These are phyloP conservation scores for Macrostomum lignano DNA, from an alignment of 1,140 invertebrate genomes.

Conservation along the genomic window DNA sequence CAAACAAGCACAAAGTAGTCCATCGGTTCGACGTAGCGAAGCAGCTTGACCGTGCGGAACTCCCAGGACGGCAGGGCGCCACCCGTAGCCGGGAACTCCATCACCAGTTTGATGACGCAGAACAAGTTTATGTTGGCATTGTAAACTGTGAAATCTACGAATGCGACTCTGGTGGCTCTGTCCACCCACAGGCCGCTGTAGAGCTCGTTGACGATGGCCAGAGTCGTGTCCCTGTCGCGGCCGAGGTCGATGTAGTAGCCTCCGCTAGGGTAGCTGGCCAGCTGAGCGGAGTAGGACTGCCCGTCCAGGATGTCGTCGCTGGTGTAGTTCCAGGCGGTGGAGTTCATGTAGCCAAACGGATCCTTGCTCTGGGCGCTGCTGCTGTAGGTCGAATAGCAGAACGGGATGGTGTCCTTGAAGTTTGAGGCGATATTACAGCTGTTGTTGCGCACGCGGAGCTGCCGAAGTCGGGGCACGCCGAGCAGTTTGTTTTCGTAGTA, in stretches of 20 bases:
- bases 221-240: neutral
- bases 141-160: slow-evolving; percentile 44
- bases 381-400: slow-evolving; percentile 35
- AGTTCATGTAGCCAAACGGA: neutral
- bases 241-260: slow-evolving; percentile 4
- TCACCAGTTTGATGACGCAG: slow-evolving; percentile 35
- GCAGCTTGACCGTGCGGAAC: slow-evolving; percentile 35
- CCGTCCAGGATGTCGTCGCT: too few relatives aligned
- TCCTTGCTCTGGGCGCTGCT: slow-evolving; percentile 30
- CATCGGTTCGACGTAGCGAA: slow-evolving; percentile 31
- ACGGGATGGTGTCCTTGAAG: slow-evolving; percentile 33
- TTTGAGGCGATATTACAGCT: slow-evolving; percentile 36
- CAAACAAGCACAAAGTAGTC: slow-evolving; percentile 35
- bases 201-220: slow-evolving; percentile 30
- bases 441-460: slow-evolving; percentile 26
- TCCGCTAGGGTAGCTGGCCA: slow-evolving; percentile 2
- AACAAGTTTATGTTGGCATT: slow-evolving; percentile 47
- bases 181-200: slow-evolving; percentile 38
- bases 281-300: too few relatives aligned
- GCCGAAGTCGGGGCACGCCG: slow-evolving; percentile 35
- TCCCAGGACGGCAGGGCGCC: slow-evolving; percentile 35
- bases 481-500: slow-evolving; percentile 22
- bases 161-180: slow-evolving; percentile 38
- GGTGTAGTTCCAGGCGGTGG: slow-evolving; percentile 18
- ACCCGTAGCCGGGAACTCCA: slow-evolving; percentile 42